Evolutionary conservation across 2,888 invertebrate genomes (phyloP).

Genomic region (Cybosia mesomella): DNA sequence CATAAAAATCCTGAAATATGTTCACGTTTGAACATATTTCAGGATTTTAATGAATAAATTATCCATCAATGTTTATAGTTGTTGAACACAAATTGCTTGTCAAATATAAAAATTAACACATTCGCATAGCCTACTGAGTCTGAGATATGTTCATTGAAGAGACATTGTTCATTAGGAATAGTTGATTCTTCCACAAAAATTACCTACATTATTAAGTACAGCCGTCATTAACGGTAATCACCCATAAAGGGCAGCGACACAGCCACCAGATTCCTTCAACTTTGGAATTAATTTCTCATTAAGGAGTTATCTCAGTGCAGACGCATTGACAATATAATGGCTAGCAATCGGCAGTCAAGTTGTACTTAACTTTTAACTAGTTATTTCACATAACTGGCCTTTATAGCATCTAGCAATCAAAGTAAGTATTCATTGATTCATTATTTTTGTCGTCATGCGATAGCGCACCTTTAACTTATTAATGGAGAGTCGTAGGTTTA

Average conservation of each 20-base stretch:
- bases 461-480: background rate
- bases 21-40: too few relatives aligned
- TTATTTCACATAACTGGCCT: constrained; percentile 25
- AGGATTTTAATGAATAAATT: too few relatives aligned
- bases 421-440: background rate
- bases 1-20: too few relatives aligned
- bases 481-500: background rate
- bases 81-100: too few relatives aligned
- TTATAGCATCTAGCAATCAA: background rate
- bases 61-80: too few relatives aligned
- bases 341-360: constrained; percentile 39
- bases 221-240: constrained; percentile 10
- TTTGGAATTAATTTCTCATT: constrained; percentile 53
- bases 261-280: constrained; percentile 39
- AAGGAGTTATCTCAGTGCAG: constrained; percentile 44
- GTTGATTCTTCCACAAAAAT: background rate
- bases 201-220: background rate
- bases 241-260: constrained; percentile 32
- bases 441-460: background rate
- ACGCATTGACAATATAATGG: constrained; percentile 53
- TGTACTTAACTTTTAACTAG: constrained; percentile 41
- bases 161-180: background rate
- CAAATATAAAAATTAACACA: too few relatives aligned
- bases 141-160: too few relatives aligned
- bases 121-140: too few relatives aligned